A percentile compares a stretch with the other conserved stretches of the same genome.
Conservation (phyloP, 2,113 vertebrate species). For the Sylvicapra grimmia region DNA sequence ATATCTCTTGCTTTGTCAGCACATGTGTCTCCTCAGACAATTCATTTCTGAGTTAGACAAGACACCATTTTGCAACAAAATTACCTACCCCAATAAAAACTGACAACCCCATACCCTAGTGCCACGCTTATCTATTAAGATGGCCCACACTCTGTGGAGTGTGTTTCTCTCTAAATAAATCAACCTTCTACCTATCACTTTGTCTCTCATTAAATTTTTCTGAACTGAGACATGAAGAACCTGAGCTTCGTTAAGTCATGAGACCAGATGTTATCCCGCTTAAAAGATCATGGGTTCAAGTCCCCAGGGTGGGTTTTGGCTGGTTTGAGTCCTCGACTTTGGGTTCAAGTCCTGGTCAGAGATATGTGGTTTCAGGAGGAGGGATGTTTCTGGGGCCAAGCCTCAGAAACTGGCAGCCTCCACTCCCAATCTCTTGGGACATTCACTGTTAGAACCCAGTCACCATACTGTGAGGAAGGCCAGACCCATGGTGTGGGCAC, state of each 20-base stretch:
- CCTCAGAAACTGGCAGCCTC: neutral
- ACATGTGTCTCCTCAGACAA: neutral
- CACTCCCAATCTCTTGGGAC: neutral
- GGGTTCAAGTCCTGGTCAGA: neutral
- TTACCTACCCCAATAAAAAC: neutral
- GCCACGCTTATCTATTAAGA: neutral
- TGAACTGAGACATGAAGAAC: neutral
- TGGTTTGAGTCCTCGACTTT: neutral
- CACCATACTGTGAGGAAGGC: neutral
- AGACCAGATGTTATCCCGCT: neutral
- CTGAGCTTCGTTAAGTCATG: neutral
- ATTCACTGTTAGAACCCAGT: neutral
- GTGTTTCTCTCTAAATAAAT: neutral
- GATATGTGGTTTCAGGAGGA: neutral
- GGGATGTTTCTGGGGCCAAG: neutral
- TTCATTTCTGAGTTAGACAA: neutral
- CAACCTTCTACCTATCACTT: rapidly evolving
- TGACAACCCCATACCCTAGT: neutral
- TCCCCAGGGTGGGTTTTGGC: neutral
- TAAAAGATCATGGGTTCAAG: neutral
- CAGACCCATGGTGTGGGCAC: neutral
- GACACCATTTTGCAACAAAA: neutral
- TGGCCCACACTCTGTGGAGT: neutral
- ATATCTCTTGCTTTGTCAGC: neutral
- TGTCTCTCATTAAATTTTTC: neutral